Base-by-base conservation (phyloP, 1,140 invertebrate species). In the Callitettix versicolor region DNA sequence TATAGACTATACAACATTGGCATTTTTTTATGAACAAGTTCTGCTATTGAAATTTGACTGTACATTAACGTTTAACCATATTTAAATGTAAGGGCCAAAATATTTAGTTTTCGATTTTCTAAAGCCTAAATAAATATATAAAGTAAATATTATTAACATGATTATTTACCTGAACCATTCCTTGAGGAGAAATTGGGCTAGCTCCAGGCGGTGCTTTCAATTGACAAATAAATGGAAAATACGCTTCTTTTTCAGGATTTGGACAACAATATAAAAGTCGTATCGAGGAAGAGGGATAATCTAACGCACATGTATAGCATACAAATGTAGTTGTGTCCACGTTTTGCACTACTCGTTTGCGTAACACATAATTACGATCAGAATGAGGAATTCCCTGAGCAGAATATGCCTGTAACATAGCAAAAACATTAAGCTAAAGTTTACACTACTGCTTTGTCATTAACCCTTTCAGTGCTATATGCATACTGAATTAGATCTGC, bases 231-330 rank as follows among this genome's bases (percentile, higher is more conserved):
- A 89, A 90, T 1, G 90, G 88, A 73, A 88, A 94, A 70, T 86
- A 92, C 20, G 88, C 84, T 67, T 94, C 89, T 53, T 83, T 76
- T 64, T 89, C 87, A 1, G 84, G 79, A 73, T 91, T 91, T 34
- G 82, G 76, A 66, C 84, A 84, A 67, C 88, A 89, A 69, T 89
- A 91, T n/a, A 92, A 73, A 48, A 90, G 71, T 63, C 86, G 72
- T 71, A 75, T 81, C 76, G 67, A 69, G 22, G 82, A 82, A 17
- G 82, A 85, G 55, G 83, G 80, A 67, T 84, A 84, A 67, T 86
- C 80, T 57, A 82, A 74, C 21, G 86, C 85, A 73, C 91, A 94
- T 43, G 87, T 89, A 69, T 90, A 94, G 73, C 90, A 94, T 24
- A 91, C 82, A 68, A 91, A 91, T 53, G 80, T 85, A 12, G 85